Evolutionary conservation across 2,888 invertebrate species (phyloP).

Genomic region (Dioctria rufipes): DNA sequence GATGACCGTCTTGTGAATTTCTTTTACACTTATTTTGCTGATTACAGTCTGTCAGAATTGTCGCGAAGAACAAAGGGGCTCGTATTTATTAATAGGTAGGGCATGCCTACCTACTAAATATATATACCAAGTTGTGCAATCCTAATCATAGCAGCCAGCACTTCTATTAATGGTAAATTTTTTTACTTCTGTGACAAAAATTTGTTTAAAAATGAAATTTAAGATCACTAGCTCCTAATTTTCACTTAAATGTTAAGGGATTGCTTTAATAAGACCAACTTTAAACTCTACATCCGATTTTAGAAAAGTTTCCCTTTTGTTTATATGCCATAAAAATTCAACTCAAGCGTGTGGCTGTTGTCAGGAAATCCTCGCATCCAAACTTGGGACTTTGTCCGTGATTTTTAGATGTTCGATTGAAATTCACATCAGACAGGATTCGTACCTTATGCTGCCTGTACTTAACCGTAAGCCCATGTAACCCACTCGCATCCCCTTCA

Average conservation of each 20-base stretch:
- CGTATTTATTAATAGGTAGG: constrained; percentile 25
- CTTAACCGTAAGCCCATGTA: constrained; percentile 7
- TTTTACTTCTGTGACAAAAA: too few relatives aligned
- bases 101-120: background rate
- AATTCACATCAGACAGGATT: constrained; percentile 48
- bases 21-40: background rate
- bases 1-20: background rate
- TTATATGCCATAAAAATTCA: constrained; percentile 34
- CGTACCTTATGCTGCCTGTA: constrained; percentile 36
- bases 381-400: constrained; percentile 2
- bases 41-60: background rate
- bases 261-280: too few relatives aligned
- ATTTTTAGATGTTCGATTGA: constrained; percentile 45
- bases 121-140: too few relatives aligned
- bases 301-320: background rate
- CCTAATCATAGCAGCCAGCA: too few relatives aligned
- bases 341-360: constrained; percentile 16
- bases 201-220: too few relatives aligned
- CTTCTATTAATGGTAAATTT: too few relatives aligned
- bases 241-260: too few relatives aligned
- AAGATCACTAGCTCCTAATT: too few relatives aligned
- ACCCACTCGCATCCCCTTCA: constrained; percentile 1
- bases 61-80: constrained; percentile 22
- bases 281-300: too few relatives aligned
- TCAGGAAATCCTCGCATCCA: constrained; percentile 11